Evolutionary conservation across 2,113 vertebrate genomes (phyloP).

Genomic region (Perca fluviatilis): DNA sequence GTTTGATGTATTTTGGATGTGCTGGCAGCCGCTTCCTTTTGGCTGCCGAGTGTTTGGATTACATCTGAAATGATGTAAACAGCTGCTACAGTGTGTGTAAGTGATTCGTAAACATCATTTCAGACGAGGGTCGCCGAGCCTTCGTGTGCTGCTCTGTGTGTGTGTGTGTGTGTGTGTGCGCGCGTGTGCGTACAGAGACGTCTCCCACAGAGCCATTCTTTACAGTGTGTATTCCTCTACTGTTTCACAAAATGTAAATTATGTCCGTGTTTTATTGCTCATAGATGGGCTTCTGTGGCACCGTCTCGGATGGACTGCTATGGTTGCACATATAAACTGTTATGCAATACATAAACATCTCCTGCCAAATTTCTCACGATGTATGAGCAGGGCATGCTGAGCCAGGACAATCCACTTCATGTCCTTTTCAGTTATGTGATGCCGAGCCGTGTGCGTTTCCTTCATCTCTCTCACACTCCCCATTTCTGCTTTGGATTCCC

Average conservation of each 20-base stretch:
- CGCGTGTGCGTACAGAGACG: neutral
- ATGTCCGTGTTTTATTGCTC: conserved; percentile 69
- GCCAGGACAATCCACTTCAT: neutral
- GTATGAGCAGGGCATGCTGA: conserved; percentile 38
- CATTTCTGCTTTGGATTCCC: neutral
- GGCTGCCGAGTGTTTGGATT: conserved; percentile 52
- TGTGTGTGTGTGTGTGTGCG: conserved; percentile 2
- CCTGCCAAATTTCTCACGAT: conserved; percentile 50
- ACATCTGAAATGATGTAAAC: conserved; percentile 60
- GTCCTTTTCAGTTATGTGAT: neutral
- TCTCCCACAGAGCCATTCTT: conserved; percentile 40
- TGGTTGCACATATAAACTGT: conserved; percentile 52
- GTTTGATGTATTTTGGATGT: neutral
- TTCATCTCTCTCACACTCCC: neutral
- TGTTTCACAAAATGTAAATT: conserved; percentile 48
- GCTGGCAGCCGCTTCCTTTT: conserved; percentile 11
- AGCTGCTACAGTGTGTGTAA: conserved; percentile 55
- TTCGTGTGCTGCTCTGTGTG: neutral
- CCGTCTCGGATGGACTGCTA: conserved; percentile 55
- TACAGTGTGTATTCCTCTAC: conserved; percentile 50
- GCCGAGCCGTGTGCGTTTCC: neutral
- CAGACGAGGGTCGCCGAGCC: conserved; percentile 16
- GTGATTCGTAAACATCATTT: conserved; percentile 63
- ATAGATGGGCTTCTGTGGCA: conserved; percentile 57
- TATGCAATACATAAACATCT: conserved; percentile 38